phyloP scores from a whole-genome alignment of 2,113 vertebrate genomes.

The Lagopus muta region DNA sequence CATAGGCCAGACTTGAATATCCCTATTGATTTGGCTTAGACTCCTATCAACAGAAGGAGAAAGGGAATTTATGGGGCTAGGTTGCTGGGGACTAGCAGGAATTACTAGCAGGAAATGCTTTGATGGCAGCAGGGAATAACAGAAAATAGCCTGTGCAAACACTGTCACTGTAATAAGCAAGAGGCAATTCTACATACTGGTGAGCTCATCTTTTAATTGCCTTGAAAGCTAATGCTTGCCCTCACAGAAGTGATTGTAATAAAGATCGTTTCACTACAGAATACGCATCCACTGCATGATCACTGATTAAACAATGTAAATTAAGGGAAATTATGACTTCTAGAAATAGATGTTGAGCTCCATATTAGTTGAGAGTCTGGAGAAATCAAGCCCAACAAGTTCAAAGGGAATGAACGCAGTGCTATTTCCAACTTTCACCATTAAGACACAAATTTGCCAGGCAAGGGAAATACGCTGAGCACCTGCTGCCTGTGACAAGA shows the following conservation, averaged over 20 bases:
- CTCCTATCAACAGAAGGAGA: neutral
- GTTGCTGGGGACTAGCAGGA: neutral
- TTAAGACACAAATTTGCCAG: neutral
- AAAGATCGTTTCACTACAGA: neutral
- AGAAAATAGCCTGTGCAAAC: neutral
- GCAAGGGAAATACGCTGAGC: neutral
- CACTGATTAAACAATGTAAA: neutral
- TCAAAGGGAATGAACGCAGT: neutral
- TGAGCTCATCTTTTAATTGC: constrained; percentile 21
- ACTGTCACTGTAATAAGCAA: neutral
- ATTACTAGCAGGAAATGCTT: neutral
- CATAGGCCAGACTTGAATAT: neutral
- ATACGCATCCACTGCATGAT: neutral
- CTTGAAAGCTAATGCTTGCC: neutral
- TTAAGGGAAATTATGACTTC: neutral
- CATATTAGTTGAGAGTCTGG: neutral
- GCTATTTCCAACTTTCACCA: neutral
- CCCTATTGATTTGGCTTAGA: neutral
- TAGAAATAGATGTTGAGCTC: neutral
- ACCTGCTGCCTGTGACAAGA: neutral
- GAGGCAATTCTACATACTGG: neutral
- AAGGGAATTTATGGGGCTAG: neutral
- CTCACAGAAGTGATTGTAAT: neutral
- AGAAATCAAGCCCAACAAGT: neutral
- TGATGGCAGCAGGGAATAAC: neutral